Conservation (phyloP, 1,140 invertebrate species). For the Harlomillsia oculata region DNA sequence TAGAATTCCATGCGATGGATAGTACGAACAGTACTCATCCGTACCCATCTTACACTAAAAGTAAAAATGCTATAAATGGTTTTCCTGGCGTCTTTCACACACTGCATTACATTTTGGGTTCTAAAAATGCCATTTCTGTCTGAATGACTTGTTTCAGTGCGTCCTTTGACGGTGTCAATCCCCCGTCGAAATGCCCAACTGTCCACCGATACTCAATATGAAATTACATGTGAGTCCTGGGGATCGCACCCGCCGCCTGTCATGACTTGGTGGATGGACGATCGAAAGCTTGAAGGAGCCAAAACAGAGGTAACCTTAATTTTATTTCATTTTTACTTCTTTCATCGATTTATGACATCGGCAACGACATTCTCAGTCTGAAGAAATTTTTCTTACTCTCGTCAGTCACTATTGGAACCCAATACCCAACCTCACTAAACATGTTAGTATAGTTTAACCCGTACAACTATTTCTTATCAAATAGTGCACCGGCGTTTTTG, state of each 20-base stretch:
- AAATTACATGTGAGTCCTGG: conserved; percentile 35
- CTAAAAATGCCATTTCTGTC: conserved; percentile 2
- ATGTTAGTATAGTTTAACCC: too few relatives aligned
- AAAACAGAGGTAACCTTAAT: conserved; percentile 28
- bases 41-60: too few relatives aligned
- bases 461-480: too few relatives aligned
- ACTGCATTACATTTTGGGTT: too few relatives aligned
- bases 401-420: background rate
- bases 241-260: conserved; percentile 30
- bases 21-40: too few relatives aligned
- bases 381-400: background rate
- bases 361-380: too few relatives aligned
- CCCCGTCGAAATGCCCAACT: conserved; percentile 29
- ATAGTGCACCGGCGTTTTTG: too few relatives aligned
- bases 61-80: too few relatives aligned
- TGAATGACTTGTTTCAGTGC: conserved; percentile 29
- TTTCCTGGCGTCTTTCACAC: too few relatives aligned
- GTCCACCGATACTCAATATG: conserved; percentile 33
- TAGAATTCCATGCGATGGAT: too few relatives aligned
- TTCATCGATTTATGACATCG: too few relatives aligned
- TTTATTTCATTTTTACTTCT: background rate
- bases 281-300: conserved; percentile 27
- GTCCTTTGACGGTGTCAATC: conserved; percentile 36
- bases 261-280: conserved; percentile 32
- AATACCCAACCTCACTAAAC: background rate